Base-by-base conservation (phyloP, 2,797 vertebrate genomes). In the Chrosomus eos region DNA sequence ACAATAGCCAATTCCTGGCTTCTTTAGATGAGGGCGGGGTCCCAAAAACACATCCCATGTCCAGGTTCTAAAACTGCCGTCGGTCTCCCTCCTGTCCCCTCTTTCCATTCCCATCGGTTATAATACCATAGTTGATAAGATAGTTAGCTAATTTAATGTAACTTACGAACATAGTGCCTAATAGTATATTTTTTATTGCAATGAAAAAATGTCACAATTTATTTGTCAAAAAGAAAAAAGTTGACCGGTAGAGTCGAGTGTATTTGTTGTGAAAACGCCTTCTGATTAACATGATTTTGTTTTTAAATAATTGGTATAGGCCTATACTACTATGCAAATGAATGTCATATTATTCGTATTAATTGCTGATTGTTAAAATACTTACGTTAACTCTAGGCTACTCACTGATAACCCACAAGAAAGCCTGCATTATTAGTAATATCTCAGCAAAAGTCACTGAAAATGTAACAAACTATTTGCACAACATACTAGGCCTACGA, bases 1-100 rank as follows among this genome's bases (percentile, higher is more conserved):
- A 53, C 21, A 67, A 38, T 36, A 36, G 14, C 7, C 23, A 23
- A 45, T 62, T 72, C n/a, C n/a, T 28, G 53, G 9, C 18, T 72
- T 36, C 7, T 71, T 36, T 82, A 28, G 26, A 45, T 31, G 36
- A 60, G 51, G 80, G 80, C 38, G 68, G 19, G 51, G 53, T 71
- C 26, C 19, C 36, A 58, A 38, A 81, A 71, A 66, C 60, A 14
- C 71, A 48, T 10, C 55, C 43, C 28, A 71, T 45, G 67, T 36
- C 14, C 60, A 45, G 38, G 28, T 53, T 33, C 28, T 51, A 18
- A n/a, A 36, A 70, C 33, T 38, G 36, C 33, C 36, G 21, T 36
- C 33, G 51, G 33, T 70, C 5, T 13, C 13, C 53, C 19, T 51
- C 53, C 26, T 60, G 64, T 60, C 5, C 55, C 38, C 38, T 31